phyloP scores from a whole-genome alignment of 2,888 invertebrate species.

The Taenaris catops region DNA sequence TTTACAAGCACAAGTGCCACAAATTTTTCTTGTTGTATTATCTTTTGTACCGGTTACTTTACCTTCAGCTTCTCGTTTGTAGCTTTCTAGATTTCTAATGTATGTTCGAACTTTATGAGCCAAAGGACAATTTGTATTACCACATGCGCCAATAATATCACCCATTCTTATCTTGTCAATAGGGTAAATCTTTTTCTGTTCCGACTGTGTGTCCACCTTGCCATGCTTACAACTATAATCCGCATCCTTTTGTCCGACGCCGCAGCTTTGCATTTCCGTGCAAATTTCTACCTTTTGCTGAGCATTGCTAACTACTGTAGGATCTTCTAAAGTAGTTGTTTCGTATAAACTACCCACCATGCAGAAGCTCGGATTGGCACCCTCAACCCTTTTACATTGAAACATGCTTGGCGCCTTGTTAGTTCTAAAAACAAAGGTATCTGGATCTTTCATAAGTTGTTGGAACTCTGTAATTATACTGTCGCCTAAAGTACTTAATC shows the following conservation, averaged over 20 bases:
- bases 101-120: conserved; percentile 65
- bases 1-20: conserved; percentile 60
- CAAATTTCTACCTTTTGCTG: conserved; percentile 58
- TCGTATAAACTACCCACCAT: conserved; percentile 67
- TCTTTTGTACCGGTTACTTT: conserved; percentile 34
- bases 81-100: conserved; percentile 54
- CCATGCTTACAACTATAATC: conserved; percentile 37
- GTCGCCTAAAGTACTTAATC: conserved; percentile 71
- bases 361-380: conserved; percentile 61
- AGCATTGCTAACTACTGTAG: conserved; percentile 40
- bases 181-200: conserved; percentile 43
- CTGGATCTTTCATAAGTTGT: conserved; percentile 56
- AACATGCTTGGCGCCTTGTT: conserved; percentile 68
- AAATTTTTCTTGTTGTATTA: conserved; percentile 41
- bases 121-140: conserved; percentile 59
- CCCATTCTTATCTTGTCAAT: conserved; percentile 67
- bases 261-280: conserved; percentile 60
- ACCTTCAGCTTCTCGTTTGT: conserved; percentile 45
- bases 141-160: conserved; percentile 67
- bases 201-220: conserved; percentile 20
- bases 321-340: conserved; percentile 64
- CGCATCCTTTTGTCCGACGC: conserved; percentile 28
- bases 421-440: conserved; percentile 61
- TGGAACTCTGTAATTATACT: conserved; percentile 68
- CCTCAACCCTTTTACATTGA: conserved; percentile 56